Conservation (phyloP, 2,797 vertebrate species). For the Sardinella longiceps region DNA sequence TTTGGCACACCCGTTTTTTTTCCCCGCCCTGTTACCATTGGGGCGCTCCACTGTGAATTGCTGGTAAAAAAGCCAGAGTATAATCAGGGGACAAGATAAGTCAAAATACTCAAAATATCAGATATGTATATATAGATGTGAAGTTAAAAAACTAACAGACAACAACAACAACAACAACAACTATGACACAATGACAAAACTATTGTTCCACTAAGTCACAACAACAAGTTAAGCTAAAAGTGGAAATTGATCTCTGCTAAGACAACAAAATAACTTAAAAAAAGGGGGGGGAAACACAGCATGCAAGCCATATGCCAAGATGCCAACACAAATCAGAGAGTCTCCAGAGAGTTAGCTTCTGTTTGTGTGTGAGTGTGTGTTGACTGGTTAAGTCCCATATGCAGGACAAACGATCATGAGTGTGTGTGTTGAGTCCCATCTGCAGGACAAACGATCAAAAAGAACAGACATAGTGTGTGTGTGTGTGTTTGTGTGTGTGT, state of each 20-base stretch:
- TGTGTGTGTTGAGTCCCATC: background rate
- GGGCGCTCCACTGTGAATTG: slow-evolving; percentile 61
- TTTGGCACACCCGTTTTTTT: slow-evolving; percentile 67
- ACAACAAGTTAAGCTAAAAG: slow-evolving; percentile 2
- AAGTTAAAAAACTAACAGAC: slow-evolving; percentile 14
- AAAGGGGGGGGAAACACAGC: slow-evolving; percentile 28
- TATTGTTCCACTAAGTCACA: background rate
- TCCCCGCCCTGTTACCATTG: slow-evolving; percentile 63
- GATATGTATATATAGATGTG: no score
- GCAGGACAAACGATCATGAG: slow-evolving; percentile 23
- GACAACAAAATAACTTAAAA: background rate
- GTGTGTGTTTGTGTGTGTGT: background rate
- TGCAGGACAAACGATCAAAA: slow-evolving; percentile 27
- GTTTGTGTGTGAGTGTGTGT: slow-evolving; percentile 31
- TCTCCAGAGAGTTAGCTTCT: slow-evolving; percentile 62
- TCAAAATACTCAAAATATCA: slow-evolving; percentile 8
- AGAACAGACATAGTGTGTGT: slow-evolving; percentile 14
- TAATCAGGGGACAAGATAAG: slow-evolving; percentile 38
- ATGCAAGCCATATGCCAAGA: slow-evolving; percentile 54
- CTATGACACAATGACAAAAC: slow-evolving; percentile 21
- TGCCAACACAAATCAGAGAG: slow-evolving; percentile 50
- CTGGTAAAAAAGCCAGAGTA: slow-evolving; percentile 45
- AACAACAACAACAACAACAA: slow-evolving; percentile 21
- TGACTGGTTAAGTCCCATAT: background rate
- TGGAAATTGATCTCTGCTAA: background rate